phyloP scores from a whole-genome alignment of 2,797 vertebrate genomes.

The Epinephelus awoara region DNA sequence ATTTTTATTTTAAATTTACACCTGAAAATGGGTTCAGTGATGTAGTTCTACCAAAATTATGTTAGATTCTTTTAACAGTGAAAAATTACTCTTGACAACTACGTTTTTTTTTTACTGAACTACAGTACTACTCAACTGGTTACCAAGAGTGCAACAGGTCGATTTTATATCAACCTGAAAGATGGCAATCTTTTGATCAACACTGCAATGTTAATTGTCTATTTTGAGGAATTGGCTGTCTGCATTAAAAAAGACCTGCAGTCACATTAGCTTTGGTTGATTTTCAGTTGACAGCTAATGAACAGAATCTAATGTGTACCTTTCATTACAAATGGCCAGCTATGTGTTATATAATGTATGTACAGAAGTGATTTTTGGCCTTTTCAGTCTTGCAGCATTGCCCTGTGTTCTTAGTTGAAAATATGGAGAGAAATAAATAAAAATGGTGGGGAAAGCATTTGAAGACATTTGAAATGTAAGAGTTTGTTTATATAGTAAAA shows the following conservation, averaged over 20 bases:
- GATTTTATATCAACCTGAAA: not conserved
- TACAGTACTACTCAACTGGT: not conserved
- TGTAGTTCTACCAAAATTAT: not conserved
- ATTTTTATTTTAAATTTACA: not conserved
- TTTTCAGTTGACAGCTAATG: not conserved
- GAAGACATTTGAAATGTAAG: not conserved
- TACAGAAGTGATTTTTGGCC: not conserved
- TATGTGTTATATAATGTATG: not conserved
- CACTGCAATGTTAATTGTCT: not conserved
- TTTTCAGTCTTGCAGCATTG: not conserved
- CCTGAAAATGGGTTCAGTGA: not conserved
- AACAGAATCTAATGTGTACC: not conserved
- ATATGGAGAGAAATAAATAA: not conserved
- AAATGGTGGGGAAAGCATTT: not conserved
- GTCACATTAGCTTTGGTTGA: not conserved
- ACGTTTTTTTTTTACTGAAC: not conserved
- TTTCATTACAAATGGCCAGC: not conserved
- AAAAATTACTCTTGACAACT: not conserved
- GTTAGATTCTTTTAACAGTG: not conserved
- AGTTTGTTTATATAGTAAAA: not conserved
- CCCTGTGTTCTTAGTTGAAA: not conserved
- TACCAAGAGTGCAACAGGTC: not conserved
- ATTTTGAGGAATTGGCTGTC: not conserved
- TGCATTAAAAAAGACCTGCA: not conserved
- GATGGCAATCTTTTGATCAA: not conserved